Evolutionary conservation across 1,140 invertebrate genomes (phyloP), one percentile per base, ranked within the genome.

Genomic region (Lordiphosa mommai): DNA sequence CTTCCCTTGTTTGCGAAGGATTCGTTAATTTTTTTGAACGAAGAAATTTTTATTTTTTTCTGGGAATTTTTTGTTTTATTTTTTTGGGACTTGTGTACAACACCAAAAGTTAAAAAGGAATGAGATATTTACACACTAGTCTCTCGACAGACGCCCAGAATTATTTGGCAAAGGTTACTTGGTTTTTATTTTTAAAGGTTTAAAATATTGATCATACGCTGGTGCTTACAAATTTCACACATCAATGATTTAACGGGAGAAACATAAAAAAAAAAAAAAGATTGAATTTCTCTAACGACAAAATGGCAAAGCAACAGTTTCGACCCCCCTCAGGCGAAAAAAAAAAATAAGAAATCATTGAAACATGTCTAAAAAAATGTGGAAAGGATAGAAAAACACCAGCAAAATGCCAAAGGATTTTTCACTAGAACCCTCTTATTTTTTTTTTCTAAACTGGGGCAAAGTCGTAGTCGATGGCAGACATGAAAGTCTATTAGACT

Each of bases 401-500:
- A 73, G 59, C 20, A 40, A 53, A 48, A 82, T 71, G 57, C 52
- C 61, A 76, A 76, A 68, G 71, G 76, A 79, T 79, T 79, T 74
- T 44, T 52, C 37, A 36, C 40, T 58, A 82, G 70, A 59, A 68
- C 58, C 8, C 49, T 56, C 73, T 79, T n/a, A n/a, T n/a, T n/a
- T n/a, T n/a, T n/a, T 30, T 8, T 33, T 30, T 30, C 76, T 46
- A 80, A 80, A 74, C 71, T 80, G 66, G 72, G 61, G 50, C 71
- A 80, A 76, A 76, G 52, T 60, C 76, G 67, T 64, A 60, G 71
- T 76, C 61, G 49, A 36, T 30, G 58, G 60, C 61, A 72, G 72
- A 71, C 68, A 82, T 71, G 77, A 84, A 84, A 84, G 77, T 84
- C 77, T 84, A 84, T 84, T 84, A 84, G 77, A 84, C 79, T 84